A percentile compares a stretch with the other conserved stretches of the same genome.
Conservation (phyloP, 2,888 invertebrate genomes). For the Ophraella communa region DNA sequence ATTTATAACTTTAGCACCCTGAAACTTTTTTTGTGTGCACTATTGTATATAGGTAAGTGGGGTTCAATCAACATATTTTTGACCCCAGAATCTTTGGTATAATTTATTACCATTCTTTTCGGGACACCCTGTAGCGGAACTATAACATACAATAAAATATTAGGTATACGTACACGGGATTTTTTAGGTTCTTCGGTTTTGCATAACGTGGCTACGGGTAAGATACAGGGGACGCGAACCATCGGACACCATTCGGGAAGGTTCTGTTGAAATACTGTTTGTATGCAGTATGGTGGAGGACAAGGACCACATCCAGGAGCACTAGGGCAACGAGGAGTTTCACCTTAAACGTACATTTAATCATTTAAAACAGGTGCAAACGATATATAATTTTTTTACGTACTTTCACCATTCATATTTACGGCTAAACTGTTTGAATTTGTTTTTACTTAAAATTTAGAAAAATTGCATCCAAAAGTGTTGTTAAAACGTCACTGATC, state of each 20-base stretch:
- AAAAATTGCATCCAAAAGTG: neutral
- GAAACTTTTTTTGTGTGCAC: too few species aligned
- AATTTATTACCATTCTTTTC: too few species aligned
- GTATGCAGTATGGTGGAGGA: constrained; percentile 4
- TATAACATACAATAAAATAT: too few species aligned
- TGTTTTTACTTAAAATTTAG: neutral
- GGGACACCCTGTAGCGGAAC: too few species aligned
- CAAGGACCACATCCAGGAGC: neutral
- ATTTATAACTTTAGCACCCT: too few species aligned
- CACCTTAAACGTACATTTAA: neutral
- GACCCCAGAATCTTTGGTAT: too few species aligned
- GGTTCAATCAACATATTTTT: too few species aligned
- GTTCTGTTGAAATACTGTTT: neutral
- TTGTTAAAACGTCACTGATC: neutral
- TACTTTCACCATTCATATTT: neutral
- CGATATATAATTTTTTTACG: neutral
- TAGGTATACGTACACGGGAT: neutral
- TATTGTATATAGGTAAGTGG: too few species aligned
- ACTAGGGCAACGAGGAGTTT: neutral
- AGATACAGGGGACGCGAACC: neutral
- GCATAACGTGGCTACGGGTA: neutral
- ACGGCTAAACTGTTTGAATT: neutral
- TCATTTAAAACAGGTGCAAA: neutral
- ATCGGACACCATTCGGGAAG: constrained; percentile 1
- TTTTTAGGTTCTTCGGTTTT: neutral